Conservation (phyloP, 2,113 vertebrate species). For the Semnornis frantzii region DNA sequence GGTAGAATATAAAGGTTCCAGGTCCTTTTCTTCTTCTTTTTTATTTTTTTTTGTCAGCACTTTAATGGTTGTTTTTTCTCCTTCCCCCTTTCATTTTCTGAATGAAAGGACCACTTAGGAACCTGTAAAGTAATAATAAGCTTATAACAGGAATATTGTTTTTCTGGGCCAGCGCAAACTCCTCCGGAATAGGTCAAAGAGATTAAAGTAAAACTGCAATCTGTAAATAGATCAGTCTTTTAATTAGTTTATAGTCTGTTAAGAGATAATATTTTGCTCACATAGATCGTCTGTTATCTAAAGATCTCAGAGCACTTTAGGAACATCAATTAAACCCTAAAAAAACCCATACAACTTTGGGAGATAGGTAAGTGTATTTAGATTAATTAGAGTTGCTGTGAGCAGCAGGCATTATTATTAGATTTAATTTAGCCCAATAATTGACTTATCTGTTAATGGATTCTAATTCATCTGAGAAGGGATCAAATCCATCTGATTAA, state of each 20-base stretch:
- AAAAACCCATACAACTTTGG: slow-evolving; percentile 5
- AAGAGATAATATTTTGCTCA: slow-evolving; percentile 60
- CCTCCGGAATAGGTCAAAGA: slow-evolving; percentile 13
- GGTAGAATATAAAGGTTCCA: slow-evolving; percentile 66
- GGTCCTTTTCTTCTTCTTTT: not conserved
- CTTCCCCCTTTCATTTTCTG: slow-evolving; percentile 55
- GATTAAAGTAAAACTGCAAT: slow-evolving; percentile 62
- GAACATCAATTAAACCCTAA: slow-evolving; percentile 48
- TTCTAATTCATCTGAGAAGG: slow-evolving; percentile 54
- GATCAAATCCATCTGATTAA: slow-evolving; percentile 62
- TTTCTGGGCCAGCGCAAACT: slow-evolving; percentile 34
- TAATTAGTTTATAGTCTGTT: slow-evolving; percentile 61
- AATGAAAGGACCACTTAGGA: slow-evolving; percentile 58
- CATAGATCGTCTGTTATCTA: slow-evolving; percentile 49
- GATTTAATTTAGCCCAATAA: slow-evolving; percentile 66
- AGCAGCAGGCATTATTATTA: slow-evolving; percentile 61
- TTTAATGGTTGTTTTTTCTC: slow-evolving; percentile 66
- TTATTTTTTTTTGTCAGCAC: not conserved
- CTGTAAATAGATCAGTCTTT: slow-evolving; percentile 56
- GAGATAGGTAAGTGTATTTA: slow-evolving; percentile 63
- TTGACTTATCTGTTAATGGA: slow-evolving; percentile 67
- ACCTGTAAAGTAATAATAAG: slow-evolving; percentile 62
- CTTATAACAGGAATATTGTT: slow-evolving; percentile 60
- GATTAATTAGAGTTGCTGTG: slow-evolving; percentile 62
- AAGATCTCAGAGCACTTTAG: slow-evolving; percentile 60